Evolutionary conservation across 1,140 invertebrate species (phyloP).

Genomic region (Scaptomyza pallida): DNA sequence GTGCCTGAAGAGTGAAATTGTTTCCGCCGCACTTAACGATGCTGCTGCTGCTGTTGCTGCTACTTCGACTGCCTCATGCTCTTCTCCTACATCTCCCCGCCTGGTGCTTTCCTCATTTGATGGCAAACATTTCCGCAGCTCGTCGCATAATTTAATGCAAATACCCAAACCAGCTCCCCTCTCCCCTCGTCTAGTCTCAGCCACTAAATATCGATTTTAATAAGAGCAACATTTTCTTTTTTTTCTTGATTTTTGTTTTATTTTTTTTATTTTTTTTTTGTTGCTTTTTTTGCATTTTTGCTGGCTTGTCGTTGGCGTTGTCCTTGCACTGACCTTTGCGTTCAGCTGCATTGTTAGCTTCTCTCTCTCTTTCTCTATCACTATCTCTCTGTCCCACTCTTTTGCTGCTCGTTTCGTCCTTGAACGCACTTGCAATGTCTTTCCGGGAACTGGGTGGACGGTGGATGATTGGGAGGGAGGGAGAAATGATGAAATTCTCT

Average conservation of each 20-base stretch:
- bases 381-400: not conserved
- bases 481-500: not conserved
- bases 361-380: not conserved
- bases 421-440: conserved; percentile 28
- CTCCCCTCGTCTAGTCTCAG: conserved; percentile 42
- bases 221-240: conserved; percentile 51
- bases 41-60: conserved; percentile 29
- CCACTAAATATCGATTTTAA: conserved; percentile 74
- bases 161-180: conserved; percentile 39
- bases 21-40: conserved; percentile 78
- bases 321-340: conserved; percentile 72
- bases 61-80: not conserved
- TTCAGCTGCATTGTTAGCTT: conserved; percentile 37
- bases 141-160: conserved; percentile 81
- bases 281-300: conserved; percentile 59
- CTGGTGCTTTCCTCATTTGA: conserved; percentile 46
- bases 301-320: conserved; percentile 51
- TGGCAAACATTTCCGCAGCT: conserved; percentile 80
- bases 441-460: conserved; percentile 1
- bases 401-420: conserved; percentile 30
- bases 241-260: conserved; percentile 20
- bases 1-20: conserved; percentile 78
- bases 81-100: not conserved
- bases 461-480: no score
- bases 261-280: conserved; percentile 31